Evolutionary conservation across 2,797 vertebrate species (phyloP), one percentile per base, ranked within the genome.

Genomic region (Delichon dasypus): DNA sequence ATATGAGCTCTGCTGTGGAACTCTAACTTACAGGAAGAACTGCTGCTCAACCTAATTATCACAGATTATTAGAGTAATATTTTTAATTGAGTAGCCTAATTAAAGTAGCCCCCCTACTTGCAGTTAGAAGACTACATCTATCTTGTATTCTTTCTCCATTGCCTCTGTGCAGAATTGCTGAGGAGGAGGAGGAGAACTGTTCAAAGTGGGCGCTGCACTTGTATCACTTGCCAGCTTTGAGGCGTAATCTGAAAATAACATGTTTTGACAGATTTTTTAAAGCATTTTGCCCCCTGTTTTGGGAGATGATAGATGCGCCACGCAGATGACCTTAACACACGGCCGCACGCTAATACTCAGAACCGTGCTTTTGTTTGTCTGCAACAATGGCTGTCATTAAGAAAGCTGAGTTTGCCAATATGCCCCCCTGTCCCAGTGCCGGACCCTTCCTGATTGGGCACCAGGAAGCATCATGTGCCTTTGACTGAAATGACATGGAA

Each of bases 401-500:
- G 97, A 96, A 94, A 97, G 96, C 96, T 94, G 93, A 88, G 96
- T 85, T 97, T 97, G 96, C 97, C 97, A 98, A 98, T 98, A 98
- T 98, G 97, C 97, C 97, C 97, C 97, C 96, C 96, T 95, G 96
- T 97, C 97, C 95, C 94, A 92, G 95, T 16, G 57, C 96, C 5
- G 92, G 93, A 73, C 94, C 93, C 91, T 97, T 98, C 97, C 97
- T 96, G 98, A 98, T 97, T 98, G 98, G 98, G 97, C 97, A 98
- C 97, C 34, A 38, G 97, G 97, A 98, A 97, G 96, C 97, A 97
- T 98, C 98, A 93, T 98, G 97, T 97, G 98, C 98, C 98, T 98
- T 98, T 98, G 98, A 98, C 97, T 96, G 98, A 92, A 97, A 96
- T 98, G 98, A 98, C 98, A 98, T 95, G 97, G 97, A 98, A 98